Percentiles rank a stretch among this genome's conserved stretches.
phyloP scores from a whole-genome alignment of 2,797 vertebrate genomes.

The Crocodylus rhombifer region DNA sequence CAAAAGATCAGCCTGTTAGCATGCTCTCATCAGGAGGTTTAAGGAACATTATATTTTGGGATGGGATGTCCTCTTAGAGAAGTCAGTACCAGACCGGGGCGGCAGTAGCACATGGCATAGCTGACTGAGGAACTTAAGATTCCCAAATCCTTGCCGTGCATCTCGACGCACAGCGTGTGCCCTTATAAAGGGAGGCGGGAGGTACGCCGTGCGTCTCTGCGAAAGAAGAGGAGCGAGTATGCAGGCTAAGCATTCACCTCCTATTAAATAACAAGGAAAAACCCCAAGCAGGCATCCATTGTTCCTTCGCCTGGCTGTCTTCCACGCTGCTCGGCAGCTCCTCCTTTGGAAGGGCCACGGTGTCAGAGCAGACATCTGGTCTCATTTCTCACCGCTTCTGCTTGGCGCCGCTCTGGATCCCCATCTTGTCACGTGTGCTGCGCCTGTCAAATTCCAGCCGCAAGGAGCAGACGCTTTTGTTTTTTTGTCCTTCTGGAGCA shows the following conservation, averaged over 20 bases:
- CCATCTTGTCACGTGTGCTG: background rate
- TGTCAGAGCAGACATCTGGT: background rate
- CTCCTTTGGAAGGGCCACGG: constrained; percentile 32
- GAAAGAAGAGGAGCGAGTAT: background rate
- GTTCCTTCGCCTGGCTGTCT: constrained; percentile 56
- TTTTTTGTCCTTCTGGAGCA: background rate
- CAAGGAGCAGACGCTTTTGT: accelerated
- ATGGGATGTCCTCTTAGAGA: background rate
- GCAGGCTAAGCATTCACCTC: background rate
- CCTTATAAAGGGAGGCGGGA: background rate
- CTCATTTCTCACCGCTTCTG: constrained; percentile 18
- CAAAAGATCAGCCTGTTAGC: constrained; percentile 32
- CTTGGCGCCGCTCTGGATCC: background rate
- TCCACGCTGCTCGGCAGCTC: constrained; percentile 5
- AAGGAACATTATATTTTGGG: constrained; percentile 30
- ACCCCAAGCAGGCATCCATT: constrained; percentile 31
- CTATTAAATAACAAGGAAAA: constrained; percentile 44
- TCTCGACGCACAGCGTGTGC: background rate
- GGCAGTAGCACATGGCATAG: background rate
- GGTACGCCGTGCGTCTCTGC: background rate
- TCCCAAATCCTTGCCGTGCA: background rate
- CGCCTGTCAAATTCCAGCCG: background rate
- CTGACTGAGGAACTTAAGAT: background rate
- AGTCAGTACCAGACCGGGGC: background rate
- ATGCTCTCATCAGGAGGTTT: background rate